Conservation (phyloP, 2,888 invertebrate species). For the Sarcophaga subvicina region DNA sequence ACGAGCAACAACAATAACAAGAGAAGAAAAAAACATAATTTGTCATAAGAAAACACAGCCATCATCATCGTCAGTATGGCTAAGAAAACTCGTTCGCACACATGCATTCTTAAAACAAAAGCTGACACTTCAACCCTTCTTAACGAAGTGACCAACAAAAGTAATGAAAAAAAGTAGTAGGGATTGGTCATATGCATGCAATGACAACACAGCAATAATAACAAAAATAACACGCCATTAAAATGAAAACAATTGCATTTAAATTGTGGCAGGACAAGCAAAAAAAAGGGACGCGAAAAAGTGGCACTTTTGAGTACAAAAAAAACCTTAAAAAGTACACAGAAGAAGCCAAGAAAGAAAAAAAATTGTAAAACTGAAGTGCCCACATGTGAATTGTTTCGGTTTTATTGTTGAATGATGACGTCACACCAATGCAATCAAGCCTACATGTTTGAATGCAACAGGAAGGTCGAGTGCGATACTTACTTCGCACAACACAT, state of each 20-base stretch:
- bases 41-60: slow-evolving; percentile 11
- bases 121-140: slow-evolving; percentile 25
- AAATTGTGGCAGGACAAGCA: not conserved
- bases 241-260: slow-evolving; percentile 37
- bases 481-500: slow-evolving; percentile 6
- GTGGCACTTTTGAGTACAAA: not conserved
- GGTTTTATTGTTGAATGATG: slow-evolving; percentile 41
- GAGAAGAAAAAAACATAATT: not conserved
- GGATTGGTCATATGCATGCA: not conserved
- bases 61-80: not conserved
- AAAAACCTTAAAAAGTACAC: not conserved
- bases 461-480: slow-evolving; percentile 5
- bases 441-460: slow-evolving; percentile 26
- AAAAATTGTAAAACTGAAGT: slow-evolving; percentile 24
- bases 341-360: not conserved
- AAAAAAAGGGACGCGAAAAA: slow-evolving; percentile 21
- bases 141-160: not conserved
- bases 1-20: not conserved
- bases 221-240: not conserved
- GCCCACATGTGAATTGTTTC: slow-evolving; percentile 56
- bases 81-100: not conserved
- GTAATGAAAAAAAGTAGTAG: not conserved
- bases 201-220: slow-evolving; percentile 17
- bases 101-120: not conserved
- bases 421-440: slow-evolving; percentile 48